phyloP scores from a whole-genome alignment of 2,797 vertebrate genomes.

The Pelochelys cantorii region DNA sequence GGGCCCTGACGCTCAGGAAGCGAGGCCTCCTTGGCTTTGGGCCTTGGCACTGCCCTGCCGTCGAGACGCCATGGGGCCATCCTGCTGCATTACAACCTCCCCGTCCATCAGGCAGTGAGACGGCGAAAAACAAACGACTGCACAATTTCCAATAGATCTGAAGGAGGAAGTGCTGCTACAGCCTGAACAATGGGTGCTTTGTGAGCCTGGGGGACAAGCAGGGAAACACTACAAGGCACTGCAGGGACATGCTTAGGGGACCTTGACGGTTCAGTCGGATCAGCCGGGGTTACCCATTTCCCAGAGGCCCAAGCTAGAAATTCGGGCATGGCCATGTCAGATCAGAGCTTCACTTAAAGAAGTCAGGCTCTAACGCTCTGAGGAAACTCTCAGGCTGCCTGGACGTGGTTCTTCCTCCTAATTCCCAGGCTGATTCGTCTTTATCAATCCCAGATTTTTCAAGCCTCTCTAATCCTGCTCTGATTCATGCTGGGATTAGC shows the following conservation, averaged over 20 bases:
- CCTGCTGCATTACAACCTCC: background rate
- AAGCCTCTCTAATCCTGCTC: background rate
- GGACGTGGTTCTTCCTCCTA: background rate
- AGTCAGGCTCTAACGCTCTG: background rate
- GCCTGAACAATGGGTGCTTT: background rate
- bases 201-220: background rate
- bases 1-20: background rate
- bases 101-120: background rate
- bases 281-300: background rate
- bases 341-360: background rate
- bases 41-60: fast-evolving
- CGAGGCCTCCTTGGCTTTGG: background rate
- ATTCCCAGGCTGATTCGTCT: slow-evolving; percentile 8
- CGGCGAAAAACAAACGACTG: fast-evolving
- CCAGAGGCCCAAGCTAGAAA: slow-evolving; percentile 11
- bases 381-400: slow-evolving; percentile 2
- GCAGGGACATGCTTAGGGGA: background rate
- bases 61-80: background rate
- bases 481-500: slow-evolving; percentile 24
- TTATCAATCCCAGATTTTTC: slow-evolving; percentile 51
- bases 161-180: background rate
- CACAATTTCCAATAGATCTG: background rate
- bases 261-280: background rate
- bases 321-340: slow-evolving; percentile 11
- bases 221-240: slow-evolving; percentile 12